phyloP scores from a whole-genome alignment of 1,140 invertebrate species.

The Trichonephila inaurata region DNA sequence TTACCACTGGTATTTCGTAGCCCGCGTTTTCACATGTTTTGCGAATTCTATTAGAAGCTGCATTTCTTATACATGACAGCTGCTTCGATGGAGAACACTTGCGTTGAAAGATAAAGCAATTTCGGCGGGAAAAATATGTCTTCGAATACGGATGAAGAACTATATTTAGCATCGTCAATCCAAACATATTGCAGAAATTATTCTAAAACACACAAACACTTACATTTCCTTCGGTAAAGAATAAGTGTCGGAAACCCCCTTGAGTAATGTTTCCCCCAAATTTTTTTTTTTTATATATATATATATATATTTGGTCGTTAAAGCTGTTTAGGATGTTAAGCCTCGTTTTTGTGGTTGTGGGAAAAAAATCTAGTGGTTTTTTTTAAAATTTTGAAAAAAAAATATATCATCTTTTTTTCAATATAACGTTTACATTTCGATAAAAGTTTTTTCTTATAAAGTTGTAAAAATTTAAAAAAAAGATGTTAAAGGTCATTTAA shows the following conservation, averaged over 20 bases:
- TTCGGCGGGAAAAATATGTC: neutral
- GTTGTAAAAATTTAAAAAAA: too few relatives aligned
- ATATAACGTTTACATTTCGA: too few relatives aligned
- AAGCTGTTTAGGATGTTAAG: neutral
- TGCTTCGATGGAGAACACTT: constrained; percentile 46
- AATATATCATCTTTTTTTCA: too few relatives aligned
- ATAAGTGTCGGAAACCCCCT: neutral
- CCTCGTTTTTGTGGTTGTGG: neutral
- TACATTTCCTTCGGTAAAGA: constrained; percentile 3
- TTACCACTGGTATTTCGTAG: constrained; percentile 34
- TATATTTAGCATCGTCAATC: constrained; percentile 51
- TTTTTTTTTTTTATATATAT: constrained; percentile 41
- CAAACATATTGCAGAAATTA: constrained; percentile 19
- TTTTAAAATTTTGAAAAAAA: too few relatives aligned
- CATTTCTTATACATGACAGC: constrained; percentile 61
- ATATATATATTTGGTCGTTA: neutral
- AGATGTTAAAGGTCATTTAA: too few relatives aligned
- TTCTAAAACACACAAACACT: constrained; percentile 63
- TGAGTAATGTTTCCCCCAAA: neutral
- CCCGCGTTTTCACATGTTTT: constrained; percentile 26
- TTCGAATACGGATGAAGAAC: constrained; percentile 1
- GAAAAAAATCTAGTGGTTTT: too few relatives aligned
- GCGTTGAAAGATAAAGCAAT: neutral
- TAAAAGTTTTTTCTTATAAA: too few relatives aligned
- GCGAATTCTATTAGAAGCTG: constrained; percentile 52